Evolutionary conservation across 2,888 invertebrate species (phyloP).

Genomic region (Drosophila nigritarsus): DNA sequence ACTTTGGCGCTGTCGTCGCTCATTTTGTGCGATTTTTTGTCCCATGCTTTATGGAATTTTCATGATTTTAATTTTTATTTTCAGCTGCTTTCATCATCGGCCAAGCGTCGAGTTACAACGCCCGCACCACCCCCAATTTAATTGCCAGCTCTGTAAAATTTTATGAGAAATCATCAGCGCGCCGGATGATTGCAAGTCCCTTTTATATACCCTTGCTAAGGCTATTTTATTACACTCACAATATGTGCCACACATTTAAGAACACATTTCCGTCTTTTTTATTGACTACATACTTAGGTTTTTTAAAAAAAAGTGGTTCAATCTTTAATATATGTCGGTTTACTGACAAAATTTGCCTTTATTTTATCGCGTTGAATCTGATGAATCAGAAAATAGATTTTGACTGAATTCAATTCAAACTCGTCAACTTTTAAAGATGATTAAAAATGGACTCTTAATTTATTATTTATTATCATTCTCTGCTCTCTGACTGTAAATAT

Average conservation of each 20-base stretch:
- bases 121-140: conserved; percentile 47
- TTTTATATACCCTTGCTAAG: conserved; percentile 20
- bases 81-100: conserved; percentile 48
- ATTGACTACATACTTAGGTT: not conserved
- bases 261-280: not conserved
- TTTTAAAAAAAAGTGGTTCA: not conserved
- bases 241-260: conserved; percentile 1
- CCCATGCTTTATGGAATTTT: conserved; percentile 60
- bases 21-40: conserved; percentile 32
- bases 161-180: conserved; percentile 38
- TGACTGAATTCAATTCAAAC: not conserved
- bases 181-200: conserved; percentile 20
- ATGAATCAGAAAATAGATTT: not conserved
- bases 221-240: conserved; percentile 1
- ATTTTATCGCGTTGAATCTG: not conserved
- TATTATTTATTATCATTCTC: not conserved
- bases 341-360: not conserved
- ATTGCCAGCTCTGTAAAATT: conserved; percentile 55
- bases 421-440: not conserved
- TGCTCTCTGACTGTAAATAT: not conserved
- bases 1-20: conserved; percentile 17
- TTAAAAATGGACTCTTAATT: not conserved
- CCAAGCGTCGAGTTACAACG: conserved; percentile 1
- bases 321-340: not conserved
- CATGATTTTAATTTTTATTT: conserved; percentile 45